These are phyloP conservation scores for Homarus gammarus DNA, from an alignment of 2,888 invertebrate genomes.

Conservation along the genomic window DNA sequence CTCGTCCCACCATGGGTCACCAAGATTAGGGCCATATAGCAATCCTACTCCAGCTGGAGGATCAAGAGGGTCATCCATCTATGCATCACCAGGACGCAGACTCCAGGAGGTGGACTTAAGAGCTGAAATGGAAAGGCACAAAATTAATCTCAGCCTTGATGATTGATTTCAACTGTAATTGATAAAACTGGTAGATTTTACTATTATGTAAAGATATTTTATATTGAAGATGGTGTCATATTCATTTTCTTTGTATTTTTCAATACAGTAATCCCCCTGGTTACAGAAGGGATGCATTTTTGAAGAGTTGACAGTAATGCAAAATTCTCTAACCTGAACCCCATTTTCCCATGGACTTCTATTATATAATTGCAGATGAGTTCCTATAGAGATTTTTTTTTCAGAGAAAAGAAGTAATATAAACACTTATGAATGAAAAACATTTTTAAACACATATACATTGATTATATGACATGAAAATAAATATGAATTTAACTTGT, in stretches of 20 bases:
- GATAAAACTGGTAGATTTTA: background rate
- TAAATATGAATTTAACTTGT: too few species aligned
- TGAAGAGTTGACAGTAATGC: too few species aligned
- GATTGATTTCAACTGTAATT: conserved; percentile 18
- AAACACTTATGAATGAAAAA: too few species aligned
- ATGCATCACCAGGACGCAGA: conserved; percentile 33
- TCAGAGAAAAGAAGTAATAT: too few species aligned
- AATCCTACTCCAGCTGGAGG: background rate
- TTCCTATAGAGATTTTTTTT: too few species aligned
- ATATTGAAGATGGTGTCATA: background rate
- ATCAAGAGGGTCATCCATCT: background rate
- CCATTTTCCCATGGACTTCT: too few species aligned
- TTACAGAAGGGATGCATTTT: background rate
- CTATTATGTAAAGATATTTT: conserved; percentile 7
- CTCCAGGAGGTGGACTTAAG: conserved; percentile 42
- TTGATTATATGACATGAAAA: too few species aligned
- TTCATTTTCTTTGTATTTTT: background rate
- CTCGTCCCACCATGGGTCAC: background rate
- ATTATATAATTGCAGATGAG: too few species aligned
- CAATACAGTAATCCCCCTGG: background rate
- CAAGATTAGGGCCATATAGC: conserved; percentile 6
- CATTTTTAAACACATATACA: too few species aligned
- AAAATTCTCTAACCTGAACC: too few species aligned
- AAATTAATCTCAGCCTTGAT: conserved; percentile 47
- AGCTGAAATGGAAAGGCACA: conserved; percentile 68